Conservation (phyloP, 2,888 invertebrate genomes). For the Metopia argyrocephala region DNA sequence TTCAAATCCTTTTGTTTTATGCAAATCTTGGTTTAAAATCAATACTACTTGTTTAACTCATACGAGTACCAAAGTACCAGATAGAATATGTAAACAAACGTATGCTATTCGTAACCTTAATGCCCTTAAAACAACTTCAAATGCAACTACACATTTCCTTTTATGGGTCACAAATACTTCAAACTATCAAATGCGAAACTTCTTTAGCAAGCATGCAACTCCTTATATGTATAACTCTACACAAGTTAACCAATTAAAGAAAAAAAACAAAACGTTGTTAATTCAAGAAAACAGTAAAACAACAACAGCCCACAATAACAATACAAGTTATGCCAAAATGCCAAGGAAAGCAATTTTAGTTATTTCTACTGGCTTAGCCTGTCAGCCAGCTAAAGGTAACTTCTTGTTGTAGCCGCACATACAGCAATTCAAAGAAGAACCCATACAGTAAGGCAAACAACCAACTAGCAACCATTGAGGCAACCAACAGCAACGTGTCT, state of each 20-base stretch:
- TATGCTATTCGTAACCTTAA: not conserved
- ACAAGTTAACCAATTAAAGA: constrained; percentile 26
- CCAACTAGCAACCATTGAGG: constrained; percentile 44
- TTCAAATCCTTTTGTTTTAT: not conserved
- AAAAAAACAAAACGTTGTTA: constrained; percentile 4
- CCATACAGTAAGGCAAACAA: not conserved
- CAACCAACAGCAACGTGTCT: constrained; percentile 71
- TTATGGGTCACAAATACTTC: constrained; percentile 63
- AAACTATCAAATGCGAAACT: constrained; percentile 72
- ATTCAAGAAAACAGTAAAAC: constrained; percentile 24
- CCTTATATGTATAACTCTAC: not conserved
- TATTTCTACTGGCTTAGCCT: not conserved
- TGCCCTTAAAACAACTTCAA: constrained; percentile 51
- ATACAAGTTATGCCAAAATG: constrained; percentile 17
- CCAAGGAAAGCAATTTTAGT: too few relatives aligned
- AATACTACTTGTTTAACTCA: not conserved
- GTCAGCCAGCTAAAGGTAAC: constrained; percentile 6
- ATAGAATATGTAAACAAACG: not conserved
- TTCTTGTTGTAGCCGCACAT: not conserved
- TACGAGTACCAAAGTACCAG: too few relatives aligned
- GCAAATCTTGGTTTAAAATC: not conserved
- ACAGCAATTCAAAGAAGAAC: constrained; percentile 2
- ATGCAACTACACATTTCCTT: constrained; percentile 73
- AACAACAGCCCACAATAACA: constrained; percentile 31
- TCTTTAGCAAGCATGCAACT: constrained; percentile 70